These are phyloP conservation scores for Dryocosmus kuriphilus DNA, from an alignment of 2,888 invertebrate species.

Conservation along the genomic window DNA sequence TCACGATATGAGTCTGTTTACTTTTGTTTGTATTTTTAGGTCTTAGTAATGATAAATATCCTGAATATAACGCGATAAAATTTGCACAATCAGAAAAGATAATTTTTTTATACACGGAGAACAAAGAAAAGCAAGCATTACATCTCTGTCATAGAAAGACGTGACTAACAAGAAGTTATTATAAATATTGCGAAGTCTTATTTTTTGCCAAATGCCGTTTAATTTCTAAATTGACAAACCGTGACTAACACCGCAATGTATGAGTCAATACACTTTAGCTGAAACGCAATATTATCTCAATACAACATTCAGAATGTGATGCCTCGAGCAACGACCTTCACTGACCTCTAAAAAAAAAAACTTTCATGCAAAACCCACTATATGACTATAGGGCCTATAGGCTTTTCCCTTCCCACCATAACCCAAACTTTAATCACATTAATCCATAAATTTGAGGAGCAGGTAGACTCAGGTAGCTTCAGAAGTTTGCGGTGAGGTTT, in stretches of 20 bases:
- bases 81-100: no score
- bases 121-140: not conserved
- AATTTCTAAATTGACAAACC: not conserved
- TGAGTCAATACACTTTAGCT: not conserved
- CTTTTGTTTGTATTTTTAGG: not conserved
- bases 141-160: not conserved
- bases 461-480: conserved; percentile 43
- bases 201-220: not conserved
- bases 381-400: not conserved
- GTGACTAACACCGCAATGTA: not conserved
- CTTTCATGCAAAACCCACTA: not conserved
- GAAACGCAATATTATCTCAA: no score
- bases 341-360: conserved; percentile 47
- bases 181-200: not conserved
- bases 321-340: conserved; percentile 43
- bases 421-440: conserved; percentile 28
- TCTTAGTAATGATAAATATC: not conserved
- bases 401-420: conserved; percentile 17
- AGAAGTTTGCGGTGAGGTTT: conserved; percentile 42
- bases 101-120: not conserved
- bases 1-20: not conserved
- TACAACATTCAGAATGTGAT: not conserved
- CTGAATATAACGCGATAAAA: no score
- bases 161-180: not conserved
- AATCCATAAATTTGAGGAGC: conserved; percentile 32